Evolutionary conservation across 1,140 invertebrate species (phyloP), one percentile per base, ranked within the genome.

Genomic region (Condylostylus longicornis): DNA sequence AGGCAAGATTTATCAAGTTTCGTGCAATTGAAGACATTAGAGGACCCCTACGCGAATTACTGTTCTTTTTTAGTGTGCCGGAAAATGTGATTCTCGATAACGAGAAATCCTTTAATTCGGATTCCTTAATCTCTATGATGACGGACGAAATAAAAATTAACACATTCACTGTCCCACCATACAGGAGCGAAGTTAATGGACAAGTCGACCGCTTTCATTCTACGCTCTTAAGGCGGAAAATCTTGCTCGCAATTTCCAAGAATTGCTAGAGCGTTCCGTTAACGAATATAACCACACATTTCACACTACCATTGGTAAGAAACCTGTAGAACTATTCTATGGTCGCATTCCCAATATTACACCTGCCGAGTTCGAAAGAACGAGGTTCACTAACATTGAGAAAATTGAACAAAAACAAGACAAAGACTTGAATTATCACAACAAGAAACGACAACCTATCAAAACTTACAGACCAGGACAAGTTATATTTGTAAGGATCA

Each of bases 181-280:
- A 42, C 18, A 25, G 18, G 7, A 42, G 35, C 15, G 20, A n/a
- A n/a, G 29, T 19, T 7, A 46, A 46, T 12, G 42, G 44, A 10
- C 42, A 41, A 25, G 30, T 46, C 19, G 42, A 46, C 39, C 27
- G 44, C 2, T 41, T 42, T 27, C 44, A 46, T 32, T 46, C 42
- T 5, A 46, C 44, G 5, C 21, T 46, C 22, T 41, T 7, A 31
- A 37, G 31, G 34, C 12, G 9, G 41, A 45, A 9, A 10, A 28
- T 7, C 22, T 10, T 6, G 29, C 33, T 15, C 3, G 30, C 30
- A 18, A 23, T n/a, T 36, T 43, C 13, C 12, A 33, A 13, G 36
- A 38, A 22, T 13, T 43, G 14, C 30, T 32, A 18, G 34, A 41
- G 21, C 35, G 18, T 32, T 19, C 39, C 5, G 39, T 38, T 6